Evolutionary conservation across 2,888 invertebrate genomes (phyloP).

Genomic region (Pammene aurita): DNA sequence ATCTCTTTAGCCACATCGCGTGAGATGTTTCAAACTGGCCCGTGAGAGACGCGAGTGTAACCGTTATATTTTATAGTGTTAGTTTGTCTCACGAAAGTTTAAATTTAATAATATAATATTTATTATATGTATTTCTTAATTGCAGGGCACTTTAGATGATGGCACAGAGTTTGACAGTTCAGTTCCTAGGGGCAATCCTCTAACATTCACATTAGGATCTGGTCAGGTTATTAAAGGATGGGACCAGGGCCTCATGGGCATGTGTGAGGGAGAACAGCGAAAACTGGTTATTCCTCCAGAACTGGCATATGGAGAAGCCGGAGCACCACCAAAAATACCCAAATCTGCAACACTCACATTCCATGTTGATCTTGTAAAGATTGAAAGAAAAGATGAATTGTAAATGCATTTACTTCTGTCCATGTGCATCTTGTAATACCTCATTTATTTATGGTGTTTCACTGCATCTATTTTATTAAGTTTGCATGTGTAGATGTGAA

Average conservation of each 20-base stretch:
- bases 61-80: no score
- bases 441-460: constrained; percentile 14
- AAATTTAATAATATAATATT: no score
- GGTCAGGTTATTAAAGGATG: constrained; percentile 96
- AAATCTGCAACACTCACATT: constrained; percentile 90
- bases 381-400: constrained; percentile 85
- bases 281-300: constrained; percentile 94
- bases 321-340: constrained; percentile 93
- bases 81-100: no score
- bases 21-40: no score
- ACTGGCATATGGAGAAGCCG: constrained; percentile 91
- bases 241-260: constrained; percentile 94
- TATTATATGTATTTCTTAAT: constrained; percentile 45
- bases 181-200: constrained; percentile 87
- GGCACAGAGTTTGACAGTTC: constrained; percentile 95
- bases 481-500: constrained; percentile 13
- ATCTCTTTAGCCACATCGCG: no score
- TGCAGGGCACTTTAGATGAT: constrained; percentile 91
- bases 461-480: constrained; percentile 3
- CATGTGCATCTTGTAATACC: neutral
- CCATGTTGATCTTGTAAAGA: constrained; percentile 90
- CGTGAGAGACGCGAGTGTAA: no score
- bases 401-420: constrained; percentile 52
- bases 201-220: constrained; percentile 91
- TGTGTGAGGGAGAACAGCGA: constrained; percentile 94